A percentile compares a stretch with the other conserved stretches of the same genome.
Evolutionary conservation across 1,140 invertebrate species (phyloP).

Genomic region (Pseudomyrmex flavicornis): DNA sequence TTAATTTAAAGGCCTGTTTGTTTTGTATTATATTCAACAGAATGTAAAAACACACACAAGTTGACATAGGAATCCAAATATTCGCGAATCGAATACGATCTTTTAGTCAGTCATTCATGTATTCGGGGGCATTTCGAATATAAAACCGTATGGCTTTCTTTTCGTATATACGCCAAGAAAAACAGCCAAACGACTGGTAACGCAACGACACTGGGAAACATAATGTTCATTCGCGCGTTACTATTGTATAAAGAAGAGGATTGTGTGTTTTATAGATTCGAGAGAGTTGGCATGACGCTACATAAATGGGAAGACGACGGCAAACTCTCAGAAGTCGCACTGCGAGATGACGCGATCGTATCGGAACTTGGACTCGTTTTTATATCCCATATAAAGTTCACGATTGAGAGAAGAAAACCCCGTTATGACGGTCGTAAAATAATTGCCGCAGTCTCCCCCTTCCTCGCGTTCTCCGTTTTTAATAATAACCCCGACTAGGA

Average conservation of each 20-base stretch:
- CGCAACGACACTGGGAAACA: background rate
- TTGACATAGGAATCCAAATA: background rate
- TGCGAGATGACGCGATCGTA: background rate
- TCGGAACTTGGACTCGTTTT: slow-evolving; percentile 15
- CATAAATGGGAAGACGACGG: background rate
- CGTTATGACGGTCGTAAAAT: slow-evolving; percentile 42
- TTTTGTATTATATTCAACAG: too few relatives aligned
- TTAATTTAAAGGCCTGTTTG: too few relatives aligned
- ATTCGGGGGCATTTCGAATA: background rate
- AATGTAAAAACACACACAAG: too few relatives aligned
- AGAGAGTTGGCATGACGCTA: slow-evolving; percentile 6
- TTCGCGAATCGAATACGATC: background rate
- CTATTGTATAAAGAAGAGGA: background rate
- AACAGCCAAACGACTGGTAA: background rate
- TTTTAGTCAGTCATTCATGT: background rate
- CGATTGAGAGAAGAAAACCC: background rate
- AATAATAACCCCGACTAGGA: background rate
- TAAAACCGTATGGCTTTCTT: background rate
- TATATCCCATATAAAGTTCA: slow-evolving; percentile 30
- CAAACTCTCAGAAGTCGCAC: background rate
- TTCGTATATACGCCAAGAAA: background rate
- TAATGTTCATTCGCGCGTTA: background rate
- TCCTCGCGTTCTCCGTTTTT: slow-evolving; percentile 1
- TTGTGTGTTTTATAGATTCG: slow-evolving; percentile 34
- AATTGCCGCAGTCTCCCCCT: background rate